These are phyloP conservation scores for Micropoecilia bifurca DNA, from an alignment of 2,797 vertebrate species.

Conservation along the genomic window DNA sequence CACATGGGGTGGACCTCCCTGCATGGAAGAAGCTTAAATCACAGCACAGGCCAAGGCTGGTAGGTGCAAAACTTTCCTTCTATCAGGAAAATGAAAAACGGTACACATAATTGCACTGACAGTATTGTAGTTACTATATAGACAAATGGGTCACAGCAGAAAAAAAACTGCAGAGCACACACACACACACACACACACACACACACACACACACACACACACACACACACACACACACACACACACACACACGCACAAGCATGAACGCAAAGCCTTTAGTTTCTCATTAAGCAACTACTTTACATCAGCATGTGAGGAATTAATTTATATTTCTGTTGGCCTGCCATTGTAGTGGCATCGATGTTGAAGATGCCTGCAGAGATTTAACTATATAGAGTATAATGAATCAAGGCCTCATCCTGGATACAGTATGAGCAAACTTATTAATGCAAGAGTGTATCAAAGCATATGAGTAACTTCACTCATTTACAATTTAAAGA, in stretches of 20 bases:
- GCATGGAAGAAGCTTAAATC: slow-evolving; percentile 62
- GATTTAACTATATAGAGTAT: not conserved
- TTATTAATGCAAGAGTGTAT: slow-evolving; percentile 7
- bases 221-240: slow-evolving; percentile 30
- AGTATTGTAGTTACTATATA: slow-evolving; percentile 57
- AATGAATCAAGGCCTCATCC: slow-evolving; percentile 14
- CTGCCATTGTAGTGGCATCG: slow-evolving; percentile 17
- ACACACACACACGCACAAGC: slow-evolving; percentile 24
- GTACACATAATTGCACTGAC: slow-evolving; percentile 59
- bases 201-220: slow-evolving; percentile 29
- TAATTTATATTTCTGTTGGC: slow-evolving; percentile 20
- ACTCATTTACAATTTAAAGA: slow-evolving; percentile 16
- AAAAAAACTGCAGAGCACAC: slow-evolving; percentile 41
- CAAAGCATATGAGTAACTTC: slow-evolving; percentile 9
- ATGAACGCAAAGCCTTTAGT: slow-evolving; percentile 25
- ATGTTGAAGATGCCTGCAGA: not conserved
- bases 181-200: slow-evolving; percentile 26
- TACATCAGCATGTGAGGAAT: slow-evolving; percentile 12
- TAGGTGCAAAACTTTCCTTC: slow-evolving; percentile 66
- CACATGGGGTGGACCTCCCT: slow-evolving; percentile 62
- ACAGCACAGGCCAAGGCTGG: slow-evolving; percentile 51
- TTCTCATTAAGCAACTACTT: slow-evolving; percentile 19
- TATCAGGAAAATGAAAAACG: slow-evolving; percentile 62
- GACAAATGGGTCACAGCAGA: slow-evolving; percentile 39
- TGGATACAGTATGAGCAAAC: slow-evolving; percentile 7